These are phyloP conservation scores for Epistrophella euchroma DNA, from an alignment of 2,888 invertebrate genomes.

Conservation along the genomic window DNA sequence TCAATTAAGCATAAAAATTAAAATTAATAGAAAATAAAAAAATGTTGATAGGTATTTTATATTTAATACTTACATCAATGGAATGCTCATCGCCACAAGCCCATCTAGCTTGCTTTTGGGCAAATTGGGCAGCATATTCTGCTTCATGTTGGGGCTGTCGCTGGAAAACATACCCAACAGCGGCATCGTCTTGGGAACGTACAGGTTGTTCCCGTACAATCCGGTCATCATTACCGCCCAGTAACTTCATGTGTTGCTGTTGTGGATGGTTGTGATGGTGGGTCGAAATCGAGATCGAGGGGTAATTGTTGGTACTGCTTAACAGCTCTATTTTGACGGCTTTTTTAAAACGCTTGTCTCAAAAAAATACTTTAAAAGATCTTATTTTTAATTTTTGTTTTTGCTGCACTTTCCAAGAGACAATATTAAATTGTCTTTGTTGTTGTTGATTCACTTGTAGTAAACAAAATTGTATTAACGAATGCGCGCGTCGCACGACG, in stretches of 20 bases:
- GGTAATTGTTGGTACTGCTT: conserved; percentile 80
- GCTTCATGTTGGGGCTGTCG: conserved; percentile 90
- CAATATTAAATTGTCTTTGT: conserved; percentile 4
- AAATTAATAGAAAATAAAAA: not conserved
- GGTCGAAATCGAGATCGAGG: conserved; percentile 82
- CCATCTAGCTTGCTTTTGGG: conserved; percentile 91
- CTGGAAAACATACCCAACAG: conserved; percentile 96
- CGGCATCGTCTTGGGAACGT: conserved; percentile 93
- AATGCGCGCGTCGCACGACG: conserved; percentile 49
- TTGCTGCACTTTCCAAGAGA: conserved; percentile 9
- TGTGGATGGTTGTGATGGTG: conserved; percentile 79
- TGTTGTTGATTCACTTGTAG: conserved; percentile 49
- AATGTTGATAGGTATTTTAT: no score
- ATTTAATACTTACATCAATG: conserved; percentile 89
- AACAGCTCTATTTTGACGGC: conserved; percentile 84
- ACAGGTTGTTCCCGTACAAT: conserved; percentile 83
- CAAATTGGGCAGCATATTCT: conserved; percentile 89
- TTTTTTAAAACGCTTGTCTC: conserved; percentile 70
- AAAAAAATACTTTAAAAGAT: conserved; percentile 50
- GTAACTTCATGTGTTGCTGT: conserved; percentile 90
- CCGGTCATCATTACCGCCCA: conserved; percentile 88
- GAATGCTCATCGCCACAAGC: conserved; percentile 94
- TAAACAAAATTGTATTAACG: conserved; percentile 20
- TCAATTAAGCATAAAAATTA: not conserved
- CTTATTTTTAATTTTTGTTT: conserved; percentile 26